Base-by-base conservation (phyloP, 2,113 vertebrate genomes). In the Chamaea fasciata region DNA sequence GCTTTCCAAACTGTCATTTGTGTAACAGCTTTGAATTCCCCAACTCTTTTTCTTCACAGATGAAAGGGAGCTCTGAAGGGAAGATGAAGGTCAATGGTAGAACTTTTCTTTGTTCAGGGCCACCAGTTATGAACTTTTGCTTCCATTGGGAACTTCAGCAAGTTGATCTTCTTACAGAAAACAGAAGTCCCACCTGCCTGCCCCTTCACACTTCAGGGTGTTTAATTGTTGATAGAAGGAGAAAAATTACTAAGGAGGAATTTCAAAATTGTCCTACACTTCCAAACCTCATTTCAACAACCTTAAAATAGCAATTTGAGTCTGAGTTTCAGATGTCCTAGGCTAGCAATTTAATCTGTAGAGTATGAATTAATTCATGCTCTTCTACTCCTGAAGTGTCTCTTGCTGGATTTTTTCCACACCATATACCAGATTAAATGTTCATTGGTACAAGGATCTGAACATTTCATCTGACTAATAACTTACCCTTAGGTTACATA, bases 321-420 rank as follows among this genome's bases (percentile, higher is more conserved):
- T 26, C 27, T 35, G 82, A 49, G 26, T 78, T 89, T 94, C 67
- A 63, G 12, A 59, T 47, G 9, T 65, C 27, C 53, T 37, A 60
- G 23, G 17, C 39, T 41, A 55, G 47, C 4, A 68, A 46, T 85
- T 74, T 90, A 87, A 92, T 85, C 39, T 3, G 1, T 35, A 73
- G 41, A 60, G 7, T 46, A 86, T 56, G 22, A 87, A 65, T 39
- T 78, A 70, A 80, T 65, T 80, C 50, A 81, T 31, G 80, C 15
- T 81, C 47, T 62, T 69, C 35, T 83, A 55, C 26, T 69, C 55
- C 17, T 63, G 42, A 89, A 67, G 12, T 49, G 22, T 56, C 33
- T 91, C 46, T 37, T 65, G 22, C 15, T 93, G 65, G 39, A 59
- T 78, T 91, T 94, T 78, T 89, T 87, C 69, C 50, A 26, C 42